Evolutionary conservation across 2,888 invertebrate species (phyloP).

Genomic region (Hymenopus coronatus): DNA sequence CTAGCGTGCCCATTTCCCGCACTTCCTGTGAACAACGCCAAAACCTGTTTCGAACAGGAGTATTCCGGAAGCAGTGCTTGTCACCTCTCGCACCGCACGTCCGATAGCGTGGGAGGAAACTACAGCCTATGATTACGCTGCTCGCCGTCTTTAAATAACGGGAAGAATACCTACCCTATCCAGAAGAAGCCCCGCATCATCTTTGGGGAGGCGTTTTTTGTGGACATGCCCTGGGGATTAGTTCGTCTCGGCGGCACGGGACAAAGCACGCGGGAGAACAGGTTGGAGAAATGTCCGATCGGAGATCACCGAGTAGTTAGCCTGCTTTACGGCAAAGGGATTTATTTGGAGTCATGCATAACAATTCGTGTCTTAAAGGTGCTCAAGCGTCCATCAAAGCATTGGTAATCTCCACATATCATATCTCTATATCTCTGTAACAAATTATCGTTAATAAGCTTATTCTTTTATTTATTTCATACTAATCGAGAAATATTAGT

Average conservation of each 20-base stretch:
- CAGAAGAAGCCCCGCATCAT: background rate
- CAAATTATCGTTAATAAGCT: too few species aligned
- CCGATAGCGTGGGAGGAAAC: background rate
- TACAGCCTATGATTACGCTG: background rate
- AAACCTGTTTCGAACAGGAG: background rate
- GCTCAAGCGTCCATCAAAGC: too few species aligned
- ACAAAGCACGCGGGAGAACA: background rate
- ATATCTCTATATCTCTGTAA: too few species aligned
- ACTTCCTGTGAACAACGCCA: background rate
- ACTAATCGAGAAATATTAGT: too few species aligned
- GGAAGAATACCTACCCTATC: background rate
- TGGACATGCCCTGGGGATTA: background rate
- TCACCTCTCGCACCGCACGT: background rate
- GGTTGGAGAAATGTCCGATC: background rate
- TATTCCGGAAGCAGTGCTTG: background rate
- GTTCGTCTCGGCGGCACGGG: background rate
- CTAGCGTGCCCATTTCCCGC: background rate
- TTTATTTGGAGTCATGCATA: too few species aligned
- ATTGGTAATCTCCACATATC: too few species aligned
- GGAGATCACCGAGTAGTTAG: background rate
- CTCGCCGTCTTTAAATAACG: background rate
- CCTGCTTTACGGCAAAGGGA: background rate
- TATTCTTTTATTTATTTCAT: too few species aligned
- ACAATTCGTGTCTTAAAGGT: too few species aligned
- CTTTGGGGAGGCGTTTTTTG: background rate